Evolutionary conservation across 2,797 vertebrate species (phyloP).

Genomic region (Philypnodon macrostomus): DNA sequence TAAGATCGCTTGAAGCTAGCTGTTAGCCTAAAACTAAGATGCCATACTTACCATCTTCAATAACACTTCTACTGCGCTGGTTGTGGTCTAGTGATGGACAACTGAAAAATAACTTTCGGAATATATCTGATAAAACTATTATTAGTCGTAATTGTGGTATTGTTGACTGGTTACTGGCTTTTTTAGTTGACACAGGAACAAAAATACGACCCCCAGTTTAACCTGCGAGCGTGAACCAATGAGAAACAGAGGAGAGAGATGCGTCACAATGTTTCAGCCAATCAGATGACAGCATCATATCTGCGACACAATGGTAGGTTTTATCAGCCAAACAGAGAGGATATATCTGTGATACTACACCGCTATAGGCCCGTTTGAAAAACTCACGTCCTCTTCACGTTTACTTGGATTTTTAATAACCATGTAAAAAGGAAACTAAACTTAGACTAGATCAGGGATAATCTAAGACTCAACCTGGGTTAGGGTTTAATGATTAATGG

Average conservation of each 20-base stretch:
- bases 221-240: constrained; percentile 67
- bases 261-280: constrained; percentile 50
- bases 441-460: no score
- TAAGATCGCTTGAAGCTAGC: constrained; percentile 60
- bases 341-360: constrained; percentile 32
- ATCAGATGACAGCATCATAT: constrained; percentile 4
- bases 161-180: constrained; percentile 37
- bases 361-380: constrained; percentile 78
- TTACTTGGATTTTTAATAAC: no score
- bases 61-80: constrained; percentile 25
- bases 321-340: constrained; percentile 36
- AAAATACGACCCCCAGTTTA: constrained; percentile 75
- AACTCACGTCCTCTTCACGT: constrained; percentile 53
- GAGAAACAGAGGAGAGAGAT: background rate
- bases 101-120: constrained; percentile 18
- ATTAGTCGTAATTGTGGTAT: constrained; percentile 30
- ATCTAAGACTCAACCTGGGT: no score
- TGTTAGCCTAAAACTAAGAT: constrained; percentile 41
- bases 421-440: no score
- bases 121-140: constrained; percentile 11
- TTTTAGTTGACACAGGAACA: constrained; percentile 83
- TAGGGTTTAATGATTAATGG: no score
- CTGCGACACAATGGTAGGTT: constrained; percentile 7
- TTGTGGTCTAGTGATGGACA: constrained; percentile 15
- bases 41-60: constrained; percentile 72